These are phyloP conservation scores for Synanthedon andrenaeformis DNA, from an alignment of 2,888 invertebrate species.

Conservation along the genomic window DNA sequence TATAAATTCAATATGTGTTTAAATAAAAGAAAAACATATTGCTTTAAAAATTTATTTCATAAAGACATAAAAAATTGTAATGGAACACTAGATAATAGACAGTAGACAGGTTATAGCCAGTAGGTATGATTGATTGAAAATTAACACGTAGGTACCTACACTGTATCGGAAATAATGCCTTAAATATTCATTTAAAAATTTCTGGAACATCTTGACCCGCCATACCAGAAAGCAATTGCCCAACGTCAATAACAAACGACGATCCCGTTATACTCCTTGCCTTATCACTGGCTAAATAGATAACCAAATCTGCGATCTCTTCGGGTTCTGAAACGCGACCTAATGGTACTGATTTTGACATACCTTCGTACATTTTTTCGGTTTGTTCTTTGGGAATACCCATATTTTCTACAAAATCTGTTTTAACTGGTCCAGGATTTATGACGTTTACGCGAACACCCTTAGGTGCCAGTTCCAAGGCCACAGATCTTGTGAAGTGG, in stretches of 20 bases:
- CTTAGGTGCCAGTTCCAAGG: slow-evolving; percentile 79
- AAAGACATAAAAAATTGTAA: too few species aligned
- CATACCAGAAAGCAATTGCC: slow-evolving; percentile 31
- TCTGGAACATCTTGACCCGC: too few species aligned
- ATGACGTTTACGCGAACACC: slow-evolving; percentile 85
- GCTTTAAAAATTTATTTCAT: too few species aligned
- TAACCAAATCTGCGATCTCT: slow-evolving; percentile 85
- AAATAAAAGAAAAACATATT: too few species aligned
- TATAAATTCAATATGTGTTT: too few species aligned
- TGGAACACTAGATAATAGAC: too few species aligned
- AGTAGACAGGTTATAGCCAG: too few species aligned
- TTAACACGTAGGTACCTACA: too few species aligned
- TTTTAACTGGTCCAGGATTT: slow-evolving; percentile 69
- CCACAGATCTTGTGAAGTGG: slow-evolving; percentile 87
- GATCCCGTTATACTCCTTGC: slow-evolving; percentile 87
- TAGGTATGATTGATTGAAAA: too few species aligned
- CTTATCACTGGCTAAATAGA: slow-evolving; percentile 84
- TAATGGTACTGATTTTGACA: slow-evolving; percentile 10
- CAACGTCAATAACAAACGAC: slow-evolving; percentile 86
- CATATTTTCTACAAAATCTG: slow-evolving; percentile 15
- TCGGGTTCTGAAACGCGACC: slow-evolving; percentile 24
- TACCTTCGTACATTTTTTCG: slow-evolving; percentile 7
- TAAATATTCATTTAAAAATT: too few species aligned
- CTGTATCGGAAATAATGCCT: too few species aligned
- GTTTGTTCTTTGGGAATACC: slow-evolving; percentile 9